phyloP scores from a whole-genome alignment of 2,113 vertebrate genomes.

The Rhinichthys klamathensis region DNA sequence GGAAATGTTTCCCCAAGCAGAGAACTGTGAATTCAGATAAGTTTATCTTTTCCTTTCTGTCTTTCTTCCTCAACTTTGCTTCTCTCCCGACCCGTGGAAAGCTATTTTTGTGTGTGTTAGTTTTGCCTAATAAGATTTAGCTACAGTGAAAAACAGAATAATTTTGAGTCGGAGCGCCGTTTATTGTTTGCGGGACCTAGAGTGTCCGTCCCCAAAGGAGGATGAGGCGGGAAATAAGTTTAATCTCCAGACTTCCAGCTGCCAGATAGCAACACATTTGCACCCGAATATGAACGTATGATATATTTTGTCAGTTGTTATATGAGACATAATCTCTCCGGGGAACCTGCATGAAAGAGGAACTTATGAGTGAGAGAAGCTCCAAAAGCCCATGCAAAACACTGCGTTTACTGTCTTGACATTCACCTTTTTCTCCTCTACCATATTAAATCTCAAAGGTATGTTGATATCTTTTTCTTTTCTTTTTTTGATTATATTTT shows the following conservation, averaged over 20 bases:
- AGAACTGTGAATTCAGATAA: slow-evolving; percentile 10
- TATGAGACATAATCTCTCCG: slow-evolving; percentile 25
- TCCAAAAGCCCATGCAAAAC: background rate
- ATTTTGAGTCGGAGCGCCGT: slow-evolving; percentile 2
- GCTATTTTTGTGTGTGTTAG: slow-evolving; percentile 58
- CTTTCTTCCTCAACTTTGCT: background rate
- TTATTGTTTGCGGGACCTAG: slow-evolving; percentile 44
- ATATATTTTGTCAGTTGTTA: slow-evolving; percentile 26
- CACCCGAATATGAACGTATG: background rate
- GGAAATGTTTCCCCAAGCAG: background rate
- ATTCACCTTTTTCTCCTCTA: background rate
- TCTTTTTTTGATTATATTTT: background rate
- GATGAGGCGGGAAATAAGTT: slow-evolving; percentile 17
- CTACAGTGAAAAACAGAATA: slow-evolving; percentile 17
- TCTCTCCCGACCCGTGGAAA: background rate
- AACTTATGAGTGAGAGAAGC: background rate
- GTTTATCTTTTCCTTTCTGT: slow-evolving; percentile 10
- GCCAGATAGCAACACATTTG: background rate
- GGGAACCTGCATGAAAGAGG: slow-evolving; percentile 13
- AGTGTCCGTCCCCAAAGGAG: slow-evolving; percentile 23
- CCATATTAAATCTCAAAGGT: background rate
- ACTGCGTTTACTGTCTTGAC: background rate
- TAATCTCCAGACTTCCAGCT: slow-evolving; percentile 49
- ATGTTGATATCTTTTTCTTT: background rate
- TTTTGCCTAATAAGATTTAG: slow-evolving; percentile 55